Percentiles rank a stretch among this genome's conserved stretches.
Evolutionary conservation across 1,140 invertebrate species (phyloP).

Genomic region (Ostrea edulis): DNA sequence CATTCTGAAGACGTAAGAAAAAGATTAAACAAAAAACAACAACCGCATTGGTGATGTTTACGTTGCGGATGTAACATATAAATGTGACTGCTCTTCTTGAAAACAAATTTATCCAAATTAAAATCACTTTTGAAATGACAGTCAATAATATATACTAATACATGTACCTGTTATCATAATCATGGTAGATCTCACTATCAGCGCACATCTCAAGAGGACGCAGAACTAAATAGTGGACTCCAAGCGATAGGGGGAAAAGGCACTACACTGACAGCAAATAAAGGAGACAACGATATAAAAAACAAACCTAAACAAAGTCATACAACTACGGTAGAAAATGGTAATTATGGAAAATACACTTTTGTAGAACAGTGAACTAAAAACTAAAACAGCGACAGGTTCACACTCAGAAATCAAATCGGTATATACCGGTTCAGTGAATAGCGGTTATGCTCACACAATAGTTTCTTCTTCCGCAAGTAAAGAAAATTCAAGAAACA

Average conservation of each 20-base stretch:
- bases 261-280: background rate
- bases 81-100: too few species aligned
- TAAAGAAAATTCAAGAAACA: background rate
- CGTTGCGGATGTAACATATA: too few species aligned
- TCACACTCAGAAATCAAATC: background rate
- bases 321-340: background rate
- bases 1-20: constrained; percentile 11
- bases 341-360: background rate
- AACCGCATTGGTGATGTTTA: too few species aligned
- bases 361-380: background rate
- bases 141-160: too few species aligned
- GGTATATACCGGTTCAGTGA: background rate
- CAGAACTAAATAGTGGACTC: background rate
- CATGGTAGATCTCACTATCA: background rate
- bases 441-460: background rate
- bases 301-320: background rate
- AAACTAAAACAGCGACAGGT: background rate
- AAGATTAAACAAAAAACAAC: too few species aligned
- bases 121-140: too few species aligned
- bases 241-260: background rate
- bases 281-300: background rate
- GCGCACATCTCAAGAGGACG: background rate
- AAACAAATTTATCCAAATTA: too few species aligned
- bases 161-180: too few species aligned
- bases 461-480: background rate